These are phyloP conservation scores for Nomada ferruginata DNA, from an alignment of 2,888 invertebrate genomes.

Conservation along the genomic window DNA sequence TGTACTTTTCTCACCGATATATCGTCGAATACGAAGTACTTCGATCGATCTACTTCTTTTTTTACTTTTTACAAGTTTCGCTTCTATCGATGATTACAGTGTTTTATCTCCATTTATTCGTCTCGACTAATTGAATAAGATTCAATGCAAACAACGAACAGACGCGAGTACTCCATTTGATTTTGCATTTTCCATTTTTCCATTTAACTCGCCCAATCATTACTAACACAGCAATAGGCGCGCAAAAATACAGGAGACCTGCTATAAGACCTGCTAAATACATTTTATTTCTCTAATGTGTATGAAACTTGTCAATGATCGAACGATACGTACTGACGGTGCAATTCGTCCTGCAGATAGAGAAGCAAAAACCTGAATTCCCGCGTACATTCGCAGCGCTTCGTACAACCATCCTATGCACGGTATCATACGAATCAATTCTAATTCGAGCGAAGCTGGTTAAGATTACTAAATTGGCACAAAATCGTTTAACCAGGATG, in stretches of 20 bases:
- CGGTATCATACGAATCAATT: constrained; percentile 59
- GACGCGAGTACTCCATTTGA: neutral
- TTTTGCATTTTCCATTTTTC: neutral
- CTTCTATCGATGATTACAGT: too few species aligned
- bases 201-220: neutral
- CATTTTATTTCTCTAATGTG: too few species aligned
- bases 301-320: neutral
- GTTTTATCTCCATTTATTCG: neutral
- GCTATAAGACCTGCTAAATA: too few species aligned
- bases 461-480: constrained; percentile 79
- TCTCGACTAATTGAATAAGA: neutral
- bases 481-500: constrained; percentile 82
- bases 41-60: neutral
- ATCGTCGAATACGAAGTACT: neutral
- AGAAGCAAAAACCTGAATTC: neutral
- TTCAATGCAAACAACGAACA: neutral
- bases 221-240: neutral
- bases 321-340: neutral
- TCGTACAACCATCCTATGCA: neutral
- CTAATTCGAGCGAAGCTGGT: constrained; percentile 75
- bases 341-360: neutral
- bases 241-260: too few species aligned
- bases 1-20: too few species aligned
- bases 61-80: too few species aligned
- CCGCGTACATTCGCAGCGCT: neutral